Evolutionary conservation across 2,113 vertebrate genomes (phyloP), one percentile per base, ranked within the genome.

Genomic region (Nicator chloris): DNA sequence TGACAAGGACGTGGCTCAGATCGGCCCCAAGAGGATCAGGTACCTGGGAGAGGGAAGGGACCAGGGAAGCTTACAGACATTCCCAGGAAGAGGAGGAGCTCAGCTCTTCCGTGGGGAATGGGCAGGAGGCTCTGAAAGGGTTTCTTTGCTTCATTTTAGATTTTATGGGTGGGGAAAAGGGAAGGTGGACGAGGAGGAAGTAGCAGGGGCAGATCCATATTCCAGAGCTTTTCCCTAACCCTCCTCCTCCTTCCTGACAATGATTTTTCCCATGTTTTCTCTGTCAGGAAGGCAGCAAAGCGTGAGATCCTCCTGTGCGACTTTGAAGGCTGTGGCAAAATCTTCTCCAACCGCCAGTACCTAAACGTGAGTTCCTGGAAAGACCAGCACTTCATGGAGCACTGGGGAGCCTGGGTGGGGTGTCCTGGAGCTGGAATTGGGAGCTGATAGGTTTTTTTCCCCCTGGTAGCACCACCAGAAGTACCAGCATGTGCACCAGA

Each of bases 261-360:
- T 7, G 30, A 26, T 24, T 47, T 72, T 57, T 13, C 12, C 30
- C 31, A 12, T 11, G 39, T 59, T 31, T 31, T 18, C 24, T 24
- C 59, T 35, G 11, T 3, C 80, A 99, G 98, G 96, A 99, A 98
- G 88, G 97, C 98, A 1, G 95, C 97, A 3, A 98, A 96, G 33
- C 98, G 96, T 0, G 98, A 98, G 66, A 97, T 98, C 88, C 96
- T 99, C 65, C 98, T 98, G 6, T 99, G 98, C 2, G 98, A 98
- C 86, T 98, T 98, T 3, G 97, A 98, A 5, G 98, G 98, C 91
- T 98, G 98, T 2, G 98, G 98, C 37, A 98, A 98, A 86, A 98
- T 98, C 92, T 98, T 99, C 96, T 98, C 98, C 70, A 98, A 98
- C 72, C 96, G 97, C 30, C 98, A 98, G 63, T 98, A 98, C 82